A percentile compares a stretch with the other conserved stretches of the same genome.
phyloP scores from a whole-genome alignment of 2,888 invertebrate species.

The Agonopterix heracliana region DNA sequence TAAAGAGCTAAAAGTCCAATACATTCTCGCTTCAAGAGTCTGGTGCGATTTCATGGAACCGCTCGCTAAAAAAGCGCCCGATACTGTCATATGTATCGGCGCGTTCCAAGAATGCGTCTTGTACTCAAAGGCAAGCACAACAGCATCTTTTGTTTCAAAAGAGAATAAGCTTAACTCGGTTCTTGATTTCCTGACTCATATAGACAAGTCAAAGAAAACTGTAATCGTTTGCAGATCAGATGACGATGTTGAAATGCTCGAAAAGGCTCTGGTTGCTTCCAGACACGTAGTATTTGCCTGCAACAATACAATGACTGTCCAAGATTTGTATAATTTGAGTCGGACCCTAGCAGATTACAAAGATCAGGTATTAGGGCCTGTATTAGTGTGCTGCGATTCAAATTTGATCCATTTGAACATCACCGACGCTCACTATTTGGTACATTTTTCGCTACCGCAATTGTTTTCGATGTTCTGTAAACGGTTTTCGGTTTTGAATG shows the following conservation, averaged over 20 bases:
- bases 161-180: conserved; percentile 59
- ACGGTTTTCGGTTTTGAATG: conserved; percentile 80
- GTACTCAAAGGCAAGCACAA: conserved; percentile 76
- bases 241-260: conserved; percentile 70
- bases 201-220: conserved; percentile 64
- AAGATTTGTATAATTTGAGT: conserved; percentile 52
- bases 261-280: conserved; percentile 28
- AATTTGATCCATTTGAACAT: conserved; percentile 78
- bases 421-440: conserved; percentile 78
- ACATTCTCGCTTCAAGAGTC: conserved; percentile 75
- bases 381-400: conserved; percentile 82
- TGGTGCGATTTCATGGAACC: conserved; percentile 79
- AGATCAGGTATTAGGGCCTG: conserved; percentile 56
- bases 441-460: conserved; percentile 83
- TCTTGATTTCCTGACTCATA: conserved; percentile 63
- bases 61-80: conserved; percentile 71
- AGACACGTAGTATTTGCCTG: conserved; percentile 42
- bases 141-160: conserved; percentile 47
- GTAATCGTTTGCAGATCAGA: conserved; percentile 78
- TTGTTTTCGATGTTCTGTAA: conserved; percentile 81
- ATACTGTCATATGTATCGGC: conserved; percentile 81
- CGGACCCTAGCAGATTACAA: conserved; percentile 51
- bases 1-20: conserved; percentile 70
- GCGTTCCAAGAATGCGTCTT: conserved; percentile 85
- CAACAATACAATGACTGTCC: conserved; percentile 50